Evolutionary conservation across 2,797 vertebrate species (phyloP), one percentile per base, ranked within the genome.

Genomic region (Nyctalus aviator): DNA sequence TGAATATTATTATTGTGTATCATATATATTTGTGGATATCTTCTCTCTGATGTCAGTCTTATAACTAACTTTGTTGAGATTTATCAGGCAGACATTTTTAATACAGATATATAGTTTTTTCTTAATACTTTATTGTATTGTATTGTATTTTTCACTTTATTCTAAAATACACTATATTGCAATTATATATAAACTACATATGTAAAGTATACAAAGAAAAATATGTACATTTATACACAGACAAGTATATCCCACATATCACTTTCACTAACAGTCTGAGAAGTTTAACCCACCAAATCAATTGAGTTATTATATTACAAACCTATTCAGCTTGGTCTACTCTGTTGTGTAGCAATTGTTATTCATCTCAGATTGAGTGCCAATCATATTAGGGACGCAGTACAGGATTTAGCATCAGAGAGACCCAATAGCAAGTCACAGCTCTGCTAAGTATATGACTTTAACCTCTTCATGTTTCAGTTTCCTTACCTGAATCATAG

Each of bases 101-200:
- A 86, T 84, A 84, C 14, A 73, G n/a, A 84, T 37, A 5, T 14
- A 59, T 69, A 27, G 9, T 57, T 68, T 77, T 76, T 88, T 89
- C 55, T 86, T 84, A 90, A 68, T 82, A 25, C 48, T n/a, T n/a
- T n/a, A n/a, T n/a, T n/a, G n/a, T n/a, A 81, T 84, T 77, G 76
- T 44, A 21, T 94, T 96, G 48, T 37, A 15, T 62, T 27, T 35
- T 93, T 75, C 91, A 8, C 25, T 13, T 59, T 59, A 27, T 27
- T n/a, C 27, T 76, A 69, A 93, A 90, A 50, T 68, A 77, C 30
- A 86, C 15, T 64, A 71, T 57, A 41, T 2, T 88, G 10, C 2
- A 88, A 81, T 53, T 72, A 76, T 81, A 66, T 57, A 75, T 44
- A 79, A 41, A 77, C 18, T 46, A 72, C 4, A 55, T 66, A 64